Conservation (phyloP, 2,888 invertebrate genomes). For the Cryptus armator region DNA sequence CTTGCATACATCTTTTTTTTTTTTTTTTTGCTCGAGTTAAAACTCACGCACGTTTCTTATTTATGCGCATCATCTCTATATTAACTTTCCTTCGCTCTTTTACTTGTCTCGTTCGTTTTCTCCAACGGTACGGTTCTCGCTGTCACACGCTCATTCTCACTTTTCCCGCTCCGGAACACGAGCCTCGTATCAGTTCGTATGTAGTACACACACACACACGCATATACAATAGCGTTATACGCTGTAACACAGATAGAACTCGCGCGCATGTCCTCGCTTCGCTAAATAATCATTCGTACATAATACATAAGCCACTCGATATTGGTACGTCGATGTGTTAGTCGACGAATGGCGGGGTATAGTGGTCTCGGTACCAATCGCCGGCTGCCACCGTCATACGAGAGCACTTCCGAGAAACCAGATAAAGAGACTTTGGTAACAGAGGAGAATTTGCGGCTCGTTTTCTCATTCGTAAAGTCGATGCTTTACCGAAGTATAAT, state of each 20-base stretch:
- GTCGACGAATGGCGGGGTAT: conserved; percentile 70
- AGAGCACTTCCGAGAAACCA: conserved; percentile 79
- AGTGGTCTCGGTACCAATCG: conserved; percentile 74
- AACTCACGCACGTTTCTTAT: conserved; percentile 60
- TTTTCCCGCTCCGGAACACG: conserved; percentile 39
- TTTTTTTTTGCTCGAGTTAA: not conserved
- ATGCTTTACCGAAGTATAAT: conserved; percentile 39
- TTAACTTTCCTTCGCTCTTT: conserved; percentile 19
- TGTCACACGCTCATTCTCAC: conserved; percentile 18
- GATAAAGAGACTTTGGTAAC: conserved; percentile 75
- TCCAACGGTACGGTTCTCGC: conserved; percentile 20
- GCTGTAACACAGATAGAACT: not conserved
- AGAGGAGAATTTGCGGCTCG: conserved; percentile 60
- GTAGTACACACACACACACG: conserved; percentile 55
- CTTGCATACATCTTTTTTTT: not conserved
- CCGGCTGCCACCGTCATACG: conserved; percentile 76
- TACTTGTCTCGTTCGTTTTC: conserved; percentile 20
- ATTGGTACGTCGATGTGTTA: conserved; percentile 58
- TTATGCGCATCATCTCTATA: conserved; percentile 22
- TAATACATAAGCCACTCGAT: conserved; percentile 66
- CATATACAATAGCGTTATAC: conserved; percentile 1
- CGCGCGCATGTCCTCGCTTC: conserved; percentile 45
- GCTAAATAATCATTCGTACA: conserved; percentile 72
- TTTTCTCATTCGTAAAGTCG: conserved; percentile 37
- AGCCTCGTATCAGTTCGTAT: conserved; percentile 38